Base-by-base conservation (phyloP, 23 tunicate genomes). In the Styela plicata region DNA sequence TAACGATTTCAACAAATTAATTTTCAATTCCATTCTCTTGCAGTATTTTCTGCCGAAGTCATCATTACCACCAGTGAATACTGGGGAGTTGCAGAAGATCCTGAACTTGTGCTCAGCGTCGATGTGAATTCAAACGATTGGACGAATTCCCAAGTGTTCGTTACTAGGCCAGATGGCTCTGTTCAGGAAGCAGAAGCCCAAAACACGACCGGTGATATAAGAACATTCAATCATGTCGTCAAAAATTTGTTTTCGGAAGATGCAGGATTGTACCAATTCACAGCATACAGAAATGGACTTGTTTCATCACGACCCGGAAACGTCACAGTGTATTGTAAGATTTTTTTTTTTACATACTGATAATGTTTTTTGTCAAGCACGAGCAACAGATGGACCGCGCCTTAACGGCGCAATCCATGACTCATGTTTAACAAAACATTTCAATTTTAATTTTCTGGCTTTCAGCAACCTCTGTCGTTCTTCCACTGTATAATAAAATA, bases 271-370 rank as follows among this genome's bases (percentile, higher is more conserved):
- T 76, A 76, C 27, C 36, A 25, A 44, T 76, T 76, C 44, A 24
- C 52, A 36, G 65, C 66, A 7, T 27, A 26, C 0, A 24, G 29
- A 76, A 1, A 21, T 44, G 81, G 81, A 44, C 22, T 23, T 7
- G 64, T 76, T 52, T 22, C 66, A 24, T 76, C 81, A 0, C 27
- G 37, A 0, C 30, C 32, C 17, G 63, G 36, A 57, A 52, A 76
- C 25, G 66, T 76, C 13, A 76, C 81, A 7, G 65, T 76, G 37
- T 44, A 76, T 2, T 53, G 81, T 76, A 44, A 76, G 81, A 36
- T 44, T n/a, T n/a, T n/a, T n/a, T n/a, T n/a, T n/a, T n/a, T n/a
- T n/a, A n/a, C n/a, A n/a, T n/a, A n/a, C n/a, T n/a, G n/a, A n/a
- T n/a, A n/a, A n/a, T n/a, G n/a, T n/a, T n/a, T n/a, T n/a, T n/a